phyloP scores from a whole-genome alignment of 2,797 vertebrate species.

The Leucoraja ocellata region DNA sequence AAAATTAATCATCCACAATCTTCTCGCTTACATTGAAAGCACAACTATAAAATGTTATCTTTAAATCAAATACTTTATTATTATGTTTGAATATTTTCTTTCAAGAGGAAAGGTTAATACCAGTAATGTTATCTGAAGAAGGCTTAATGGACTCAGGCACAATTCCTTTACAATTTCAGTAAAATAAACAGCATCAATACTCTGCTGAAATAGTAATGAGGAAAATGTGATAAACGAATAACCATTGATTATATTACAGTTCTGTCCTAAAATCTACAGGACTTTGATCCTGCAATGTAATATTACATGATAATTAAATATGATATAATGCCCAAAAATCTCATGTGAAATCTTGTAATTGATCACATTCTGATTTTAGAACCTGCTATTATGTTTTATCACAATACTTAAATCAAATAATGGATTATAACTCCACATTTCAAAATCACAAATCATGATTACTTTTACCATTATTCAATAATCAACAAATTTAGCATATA shows the following conservation, averaged over 20 bases:
- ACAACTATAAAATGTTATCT: neutral
- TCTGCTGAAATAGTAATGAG: neutral
- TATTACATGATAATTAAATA: neutral
- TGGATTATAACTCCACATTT: neutral
- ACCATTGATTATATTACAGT: neutral
- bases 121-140: neutral
- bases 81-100: neutral
- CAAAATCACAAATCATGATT: neutral
- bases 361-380: neutral
- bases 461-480: neutral
- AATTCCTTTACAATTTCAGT: neutral
- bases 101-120: neutral
- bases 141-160: neutral
- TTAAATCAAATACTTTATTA: neutral
- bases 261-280: neutral
- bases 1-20: neutral
- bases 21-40: neutral
- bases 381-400: neutral
- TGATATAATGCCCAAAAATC: neutral
- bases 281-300: neutral
- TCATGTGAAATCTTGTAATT: neutral
- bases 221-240: neutral
- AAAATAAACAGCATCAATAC: neutral
- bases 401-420: neutral
- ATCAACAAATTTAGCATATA: neutral